Conservation (phyloP, 35 echinoderm and acorn worm genomes). For the Acanthaster planci region DNA sequence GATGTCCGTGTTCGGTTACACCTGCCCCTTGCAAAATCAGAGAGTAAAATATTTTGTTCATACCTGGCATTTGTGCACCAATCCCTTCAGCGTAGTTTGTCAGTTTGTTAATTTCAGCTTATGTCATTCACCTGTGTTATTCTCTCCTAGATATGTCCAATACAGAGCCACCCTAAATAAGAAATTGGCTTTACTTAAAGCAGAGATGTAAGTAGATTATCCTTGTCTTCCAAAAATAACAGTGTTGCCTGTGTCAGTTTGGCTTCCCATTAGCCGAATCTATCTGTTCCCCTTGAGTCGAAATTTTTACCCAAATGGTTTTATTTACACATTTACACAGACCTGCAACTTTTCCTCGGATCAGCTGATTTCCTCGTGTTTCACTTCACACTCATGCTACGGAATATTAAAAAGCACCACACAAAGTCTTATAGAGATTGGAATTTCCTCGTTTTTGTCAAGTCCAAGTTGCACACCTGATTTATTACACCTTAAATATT, state of each 20-base stretch:
- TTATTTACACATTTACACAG: background rate
- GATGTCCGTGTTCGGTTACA: background rate
- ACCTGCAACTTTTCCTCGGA: no score
- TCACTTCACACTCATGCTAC: background rate
- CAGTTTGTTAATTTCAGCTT: background rate
- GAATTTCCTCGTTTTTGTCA: no score
- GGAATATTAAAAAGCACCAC: background rate
- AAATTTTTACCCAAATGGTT: background rate
- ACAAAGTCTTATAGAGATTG: background rate
- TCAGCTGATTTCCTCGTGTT: no score
- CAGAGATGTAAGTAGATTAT: conserved; percentile 32
- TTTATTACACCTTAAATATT: background rate
- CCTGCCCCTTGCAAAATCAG: background rate
- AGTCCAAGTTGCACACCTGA: background rate
- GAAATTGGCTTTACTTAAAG: conserved; percentile 8
- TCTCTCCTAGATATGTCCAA: conserved; percentile 29
- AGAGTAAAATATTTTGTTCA: background rate
- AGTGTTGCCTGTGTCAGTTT: background rate
- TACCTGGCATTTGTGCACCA: background rate
- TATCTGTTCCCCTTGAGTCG: background rate
- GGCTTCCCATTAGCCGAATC: background rate
- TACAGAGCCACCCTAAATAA: conserved; percentile 39
- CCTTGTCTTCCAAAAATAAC: background rate
- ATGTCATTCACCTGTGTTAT: background rate
- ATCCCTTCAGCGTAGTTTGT: background rate